A percentile compares a stretch with the other conserved stretches of the same genome.
Conservation (phyloP, 2,113 vertebrate species). For the Corythornis cristatus region DNA sequence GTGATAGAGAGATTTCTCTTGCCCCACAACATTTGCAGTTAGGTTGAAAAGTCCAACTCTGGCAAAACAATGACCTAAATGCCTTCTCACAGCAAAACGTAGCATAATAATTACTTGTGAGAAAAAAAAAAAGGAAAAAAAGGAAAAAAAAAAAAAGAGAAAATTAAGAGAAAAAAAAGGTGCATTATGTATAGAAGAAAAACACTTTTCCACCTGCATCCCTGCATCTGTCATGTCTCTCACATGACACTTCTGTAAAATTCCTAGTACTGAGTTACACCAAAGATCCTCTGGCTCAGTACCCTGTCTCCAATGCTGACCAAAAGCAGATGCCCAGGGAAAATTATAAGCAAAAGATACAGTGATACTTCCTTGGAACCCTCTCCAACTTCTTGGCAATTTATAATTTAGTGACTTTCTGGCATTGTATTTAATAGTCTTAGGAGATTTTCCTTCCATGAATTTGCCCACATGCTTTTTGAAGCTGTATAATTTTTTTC, state of each 20-base stretch:
- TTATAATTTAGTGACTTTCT: constrained; percentile 60
- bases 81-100: not conserved
- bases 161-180: accelerated
- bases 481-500: constrained; percentile 37
- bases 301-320: constrained; percentile 15
- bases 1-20: constrained; percentile 43
- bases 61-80: not conserved
- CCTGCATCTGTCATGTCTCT: not conserved
- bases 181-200: not conserved
- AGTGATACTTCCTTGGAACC: constrained; percentile 58
- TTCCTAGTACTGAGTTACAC: constrained; percentile 2
- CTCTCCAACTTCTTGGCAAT: constrained; percentile 46
- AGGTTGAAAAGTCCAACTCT: not conserved
- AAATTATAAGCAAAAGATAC: constrained; percentile 58
- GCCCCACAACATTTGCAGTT: constrained; percentile 16
- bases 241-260: not conserved
- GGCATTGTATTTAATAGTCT: constrained; percentile 51
- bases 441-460: constrained; percentile 51
- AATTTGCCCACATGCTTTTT: constrained; percentile 44
- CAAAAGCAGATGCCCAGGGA: constrained; percentile 59
- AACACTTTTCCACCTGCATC: not conserved
- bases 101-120: not conserved
- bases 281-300: constrained; percentile 17
- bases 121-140: not conserved
- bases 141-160: not conserved